Base-by-base conservation (phyloP, 2,888 invertebrate genomes). In the Catotricha subobsoleta region DNA sequence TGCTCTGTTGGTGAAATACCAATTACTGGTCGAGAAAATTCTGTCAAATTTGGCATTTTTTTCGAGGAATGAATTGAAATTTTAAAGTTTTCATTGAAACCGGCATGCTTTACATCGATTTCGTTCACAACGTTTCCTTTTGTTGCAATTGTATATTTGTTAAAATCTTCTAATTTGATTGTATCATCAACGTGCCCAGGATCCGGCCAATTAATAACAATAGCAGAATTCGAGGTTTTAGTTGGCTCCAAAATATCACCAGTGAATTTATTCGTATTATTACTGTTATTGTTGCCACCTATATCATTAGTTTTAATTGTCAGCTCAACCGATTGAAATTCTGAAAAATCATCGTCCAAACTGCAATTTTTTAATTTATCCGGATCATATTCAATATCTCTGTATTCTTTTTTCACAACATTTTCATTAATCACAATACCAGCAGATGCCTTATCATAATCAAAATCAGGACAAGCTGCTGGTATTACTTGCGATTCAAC, bases 391-490 rank as follows among this genome's bases (percentile, higher is more conserved):
- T 62, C 63, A 36, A 63, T 53, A 50, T 63, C 63, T 20, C 61
- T 55, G 43, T 63, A 63, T 47, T 63, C 63, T 46, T 63, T 63
- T 44, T 60, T 61, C 8, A 62, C 58, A 37, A 63, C 62, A 31
- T 58, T 60, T 45, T 62, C 61, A 45, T 62, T 56, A 36, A 62
- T 62, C 20, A 60, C 55, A 15, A 62, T 62, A 38, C 59, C 61
- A 25, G 59, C 56, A n/a, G 60, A 59, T 13, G 62, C 59, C 19
- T 56, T 57, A 47, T 60, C 60, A 45, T 57, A 60, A 43, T 61
- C 62, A 43, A 29, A 41, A 30, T 38, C 40, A 16, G 36, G 38
- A 45, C 23, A 36, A 23, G n/a, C 33, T 18, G 19, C 39, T 45
- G 43, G 29, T 33, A 8, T 18, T 27, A n/a, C 25, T 40, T 18